Evolutionary conservation across 30 jellyfish, hydroid and myxozoan genomes (phyloP), one percentile per base, ranked within the genome.

Genomic region (Catostylus mosaicus): DNA sequence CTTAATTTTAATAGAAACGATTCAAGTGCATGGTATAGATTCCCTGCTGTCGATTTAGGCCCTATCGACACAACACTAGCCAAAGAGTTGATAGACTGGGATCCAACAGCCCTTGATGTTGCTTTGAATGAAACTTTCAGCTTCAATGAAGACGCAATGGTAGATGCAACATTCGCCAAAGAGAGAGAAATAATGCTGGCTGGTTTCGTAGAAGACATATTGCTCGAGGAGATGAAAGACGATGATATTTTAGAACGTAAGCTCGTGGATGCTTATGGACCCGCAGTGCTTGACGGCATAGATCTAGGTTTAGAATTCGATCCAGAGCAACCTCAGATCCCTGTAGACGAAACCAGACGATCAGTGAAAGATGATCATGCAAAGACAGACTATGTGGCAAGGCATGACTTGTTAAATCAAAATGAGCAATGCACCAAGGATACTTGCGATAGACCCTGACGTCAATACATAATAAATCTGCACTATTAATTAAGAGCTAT

Each of bases 91-190:
- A 62, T 79, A 5, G 88, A 79, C 57, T 88, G 96, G 97, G 31
- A 50, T 23, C 96, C 97, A 2, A 88, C 95, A 1, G 31, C 67
- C 4, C 80, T 88, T 11, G 89, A 71, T 2, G 86, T 20, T 4
- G 99, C 99, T 1, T 70, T 87, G 69, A 75, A 70, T 33, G 86
- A 37, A 38, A 94, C 97, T 10, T 83, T 91, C 57, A 78, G 62
- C 32, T 94, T 88, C 82, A 89, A 89, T 74, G 97, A 88, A 70
- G 89, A 72, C 31, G 99, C 99, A n/a, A 94, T 94, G 96, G 86
- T 84, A 11, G 95, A 94, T 4, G 38, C 29, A 6, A 69, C 33
- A 29, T 84, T 73, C 35, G 91, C 89, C 14, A 88, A 84, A 61
- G 99, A 94, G 48, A 36, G 95, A 70, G 99, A 88, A 69, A 73